Percentiles rank a stretch among this genome's conserved stretches.
These are phyloP conservation scores for Dilophus febrilis DNA, from an alignment of 2,888 invertebrate species.

Conservation along the genomic window DNA sequence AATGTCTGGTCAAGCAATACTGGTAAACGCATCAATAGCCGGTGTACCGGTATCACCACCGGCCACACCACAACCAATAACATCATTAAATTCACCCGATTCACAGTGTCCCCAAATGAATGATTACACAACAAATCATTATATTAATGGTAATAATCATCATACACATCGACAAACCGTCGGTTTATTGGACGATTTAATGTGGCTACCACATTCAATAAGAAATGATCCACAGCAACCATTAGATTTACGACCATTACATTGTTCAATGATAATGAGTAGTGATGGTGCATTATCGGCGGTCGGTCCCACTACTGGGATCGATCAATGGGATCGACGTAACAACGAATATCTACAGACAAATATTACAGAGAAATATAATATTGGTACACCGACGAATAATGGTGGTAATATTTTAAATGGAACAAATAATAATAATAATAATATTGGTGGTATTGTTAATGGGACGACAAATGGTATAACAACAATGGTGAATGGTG, in stretches of 20 bases:
- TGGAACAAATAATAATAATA: no score
- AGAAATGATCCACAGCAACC: conserved; percentile 46
- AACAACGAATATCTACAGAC: conserved; percentile 35
- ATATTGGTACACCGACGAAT: no score
- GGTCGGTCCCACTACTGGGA: no score
- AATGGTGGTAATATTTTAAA: no score
- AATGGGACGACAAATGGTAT: no score
- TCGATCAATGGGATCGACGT: conserved; percentile 52
- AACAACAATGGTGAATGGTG: no score
- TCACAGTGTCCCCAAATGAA: conserved; percentile 33
- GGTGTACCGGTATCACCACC: conserved; percentile 69
- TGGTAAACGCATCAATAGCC: conserved; percentile 30
- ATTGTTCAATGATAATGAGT: conserved; percentile 40
- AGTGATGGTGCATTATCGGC: no score
- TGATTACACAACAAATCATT: not conserved
- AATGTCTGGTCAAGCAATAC: conserved; percentile 33
- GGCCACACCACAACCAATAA: conserved; percentile 53
- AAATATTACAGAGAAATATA: no score
- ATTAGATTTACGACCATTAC: conserved; percentile 61
- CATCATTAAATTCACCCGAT: conserved; percentile 28
- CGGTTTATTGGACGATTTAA: conserved; percentile 51
- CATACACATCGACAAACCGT: conserved; percentile 17
- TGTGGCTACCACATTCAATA: conserved; percentile 58
- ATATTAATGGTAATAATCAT: conserved; percentile 7
- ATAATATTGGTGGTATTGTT: no score